Percentiles rank a stretch among this genome's conserved stretches.
Evolutionary conservation across 2,888 invertebrate genomes (phyloP).

Genomic region (Melanchra persicariae): DNA sequence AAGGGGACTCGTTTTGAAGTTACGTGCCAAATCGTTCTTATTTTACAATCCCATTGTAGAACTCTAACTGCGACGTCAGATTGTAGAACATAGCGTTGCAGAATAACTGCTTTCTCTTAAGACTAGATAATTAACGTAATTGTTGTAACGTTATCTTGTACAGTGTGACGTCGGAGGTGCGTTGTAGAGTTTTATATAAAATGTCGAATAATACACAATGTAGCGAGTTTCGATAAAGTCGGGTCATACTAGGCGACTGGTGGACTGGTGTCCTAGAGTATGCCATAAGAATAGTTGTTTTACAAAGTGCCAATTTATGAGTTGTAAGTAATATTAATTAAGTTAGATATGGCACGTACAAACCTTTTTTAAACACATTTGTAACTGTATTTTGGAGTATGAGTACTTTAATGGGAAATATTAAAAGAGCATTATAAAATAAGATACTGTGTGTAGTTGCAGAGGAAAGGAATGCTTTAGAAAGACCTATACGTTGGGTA

Average conservation of each 20-base stretch:
- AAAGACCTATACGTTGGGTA: not conserved
- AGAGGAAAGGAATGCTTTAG: not conserved
- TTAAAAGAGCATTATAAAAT: not conserved
- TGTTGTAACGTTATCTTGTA: constrained; percentile 24
- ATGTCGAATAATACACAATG: constrained; percentile 42
- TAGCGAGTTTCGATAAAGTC: constrained; percentile 35
- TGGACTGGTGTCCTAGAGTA: constrained; percentile 48
- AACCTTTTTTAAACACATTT: constrained; percentile 59
- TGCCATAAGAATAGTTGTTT: constrained; percentile 63
- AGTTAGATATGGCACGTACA: constrained; percentile 68
- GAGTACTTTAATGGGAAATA: constrained; percentile 3
- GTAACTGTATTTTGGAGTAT: constrained; percentile 63
- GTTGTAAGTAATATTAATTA: constrained; percentile 61
- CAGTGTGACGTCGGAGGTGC: constrained; percentile 34
- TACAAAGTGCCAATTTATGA: constrained; percentile 72
- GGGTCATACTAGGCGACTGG: constrained; percentile 40
- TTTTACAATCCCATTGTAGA: constrained; percentile 53
- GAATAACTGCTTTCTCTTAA: constrained; percentile 23
- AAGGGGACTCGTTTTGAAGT: constrained; percentile 73
- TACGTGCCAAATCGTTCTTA: constrained; percentile 78
- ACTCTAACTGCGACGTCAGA: constrained; percentile 47
- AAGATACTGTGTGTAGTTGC: not conserved
- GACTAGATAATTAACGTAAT: constrained; percentile 12
- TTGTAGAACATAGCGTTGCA: constrained; percentile 38
- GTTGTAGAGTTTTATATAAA: constrained; percentile 47